Base-by-base conservation (phyloP, 2,888 invertebrate genomes). In the Nasonovia ribisnigri region DNA sequence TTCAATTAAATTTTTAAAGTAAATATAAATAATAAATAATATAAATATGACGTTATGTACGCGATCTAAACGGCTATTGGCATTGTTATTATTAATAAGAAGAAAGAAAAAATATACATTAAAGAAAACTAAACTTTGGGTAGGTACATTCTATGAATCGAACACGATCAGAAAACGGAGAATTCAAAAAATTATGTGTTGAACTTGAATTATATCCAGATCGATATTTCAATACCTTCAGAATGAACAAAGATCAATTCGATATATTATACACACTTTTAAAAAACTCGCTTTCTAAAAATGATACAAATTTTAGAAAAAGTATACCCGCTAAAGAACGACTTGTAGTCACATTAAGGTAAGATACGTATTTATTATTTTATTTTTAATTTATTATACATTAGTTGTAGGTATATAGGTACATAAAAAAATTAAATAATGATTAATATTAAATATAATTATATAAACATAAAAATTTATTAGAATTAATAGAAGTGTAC, bases 191-290 rank as follows among this genome's bases (percentile, higher is more conserved):
- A 86, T 86, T 86, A 86, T 88, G 42, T 43, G 20, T 84, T 24
- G 87, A 51, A 88, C 48, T 36, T 51, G n/a, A 88, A 88, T 6
- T 13, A 51, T 88, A 51, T 36, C 51, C 51, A 48, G 87, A 51
- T n/a, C 87, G 87, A 87, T 51, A 87, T 51, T 87, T 87, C 48
- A 87, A 87, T 29, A 87, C 87, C n/a, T 87, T 48, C n/a, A 87
- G 87, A 51, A 87, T 87, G 87, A n/a, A 51, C n/a, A 87, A 87
- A 87, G 48, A 87, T 48, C 87, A 87, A 87, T 87, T 48, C n/a
- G n/a, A 87, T 48, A 48, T 51, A n/a, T 87, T 87, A 87, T 51
- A 87, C 48, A n/a, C 29, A 51, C 48, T 87, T 48, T 87, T 87
- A 48, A 87, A 87, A 87, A 87, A 48, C n/a, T 48, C 20, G 48